Percentiles rank a stretch among this genome's conserved stretches.
Conservation (phyloP, 2,113 vertebrate species). For the Psittacus erithacus region DNA sequence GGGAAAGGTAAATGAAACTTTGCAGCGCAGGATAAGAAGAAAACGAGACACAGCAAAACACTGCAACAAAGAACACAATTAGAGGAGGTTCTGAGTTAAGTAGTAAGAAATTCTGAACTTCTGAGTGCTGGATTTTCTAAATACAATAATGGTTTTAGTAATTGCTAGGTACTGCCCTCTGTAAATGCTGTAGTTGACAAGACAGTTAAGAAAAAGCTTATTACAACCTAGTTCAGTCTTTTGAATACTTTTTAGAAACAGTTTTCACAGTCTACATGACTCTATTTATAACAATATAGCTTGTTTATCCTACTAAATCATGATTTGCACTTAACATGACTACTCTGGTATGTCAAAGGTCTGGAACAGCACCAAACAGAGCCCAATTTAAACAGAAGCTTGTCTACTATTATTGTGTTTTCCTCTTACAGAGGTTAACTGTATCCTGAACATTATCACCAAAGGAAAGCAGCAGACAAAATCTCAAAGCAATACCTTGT, state of each 20-base stretch:
- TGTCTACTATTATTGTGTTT: background rate
- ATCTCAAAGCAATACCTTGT: background rate
- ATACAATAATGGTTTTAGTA: background rate
- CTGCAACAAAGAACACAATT: background rate
- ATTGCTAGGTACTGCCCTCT: background rate
- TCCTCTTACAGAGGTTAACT: background rate
- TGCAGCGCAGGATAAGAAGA: background rate
- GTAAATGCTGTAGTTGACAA: background rate
- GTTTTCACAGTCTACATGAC: background rate
- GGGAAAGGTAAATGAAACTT: background rate
- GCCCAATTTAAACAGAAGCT: background rate
- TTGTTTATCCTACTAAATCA: background rate
- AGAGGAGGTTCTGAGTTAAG: background rate
- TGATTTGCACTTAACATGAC: background rate
- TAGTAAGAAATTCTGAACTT: background rate
- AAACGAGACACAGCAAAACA: background rate
- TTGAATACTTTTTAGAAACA: background rate
- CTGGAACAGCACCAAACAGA: background rate
- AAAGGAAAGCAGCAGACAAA: background rate
- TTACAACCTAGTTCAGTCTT: background rate
- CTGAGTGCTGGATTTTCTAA: background rate
- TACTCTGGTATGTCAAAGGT: background rate
- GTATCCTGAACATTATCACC: background rate
- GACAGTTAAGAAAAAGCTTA: background rate
- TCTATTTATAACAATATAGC: background rate